Conservation (phyloP, 2,888 invertebrate species). For the Oligia latruncula region DNA sequence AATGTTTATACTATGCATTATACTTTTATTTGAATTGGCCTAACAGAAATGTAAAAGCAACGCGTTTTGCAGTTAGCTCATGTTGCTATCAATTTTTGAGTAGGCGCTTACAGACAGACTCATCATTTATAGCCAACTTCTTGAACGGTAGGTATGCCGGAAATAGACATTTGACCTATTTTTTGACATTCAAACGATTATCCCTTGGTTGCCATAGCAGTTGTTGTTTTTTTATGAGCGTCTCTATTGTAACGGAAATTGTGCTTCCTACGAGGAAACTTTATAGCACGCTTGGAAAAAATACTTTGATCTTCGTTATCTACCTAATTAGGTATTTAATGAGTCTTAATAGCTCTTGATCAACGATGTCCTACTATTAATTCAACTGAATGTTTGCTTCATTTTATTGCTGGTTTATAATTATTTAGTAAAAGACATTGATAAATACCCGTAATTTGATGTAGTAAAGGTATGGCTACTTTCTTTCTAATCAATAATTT, state of each 20-base stretch:
- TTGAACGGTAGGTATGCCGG: constrained; percentile 26
- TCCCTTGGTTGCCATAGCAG: constrained; percentile 20
- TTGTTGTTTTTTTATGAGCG: constrained; percentile 32
- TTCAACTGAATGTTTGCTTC: constrained; percentile 1
- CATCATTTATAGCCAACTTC: constrained; percentile 22
- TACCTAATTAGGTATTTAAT: constrained; percentile 36
- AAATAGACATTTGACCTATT: constrained; percentile 60
- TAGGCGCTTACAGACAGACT: constrained; percentile 41
- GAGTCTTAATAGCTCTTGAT: constrained; percentile 8
- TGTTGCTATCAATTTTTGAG: constrained; percentile 17
- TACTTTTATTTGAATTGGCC: constrained; percentile 6
- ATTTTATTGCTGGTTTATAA: not conserved
- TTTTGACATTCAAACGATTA: constrained; percentile 49
- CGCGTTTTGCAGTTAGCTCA: not conserved
- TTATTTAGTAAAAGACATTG: not conserved
- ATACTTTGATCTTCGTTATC: constrained; percentile 56
- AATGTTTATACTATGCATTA: not conserved
- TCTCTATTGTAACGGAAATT: constrained; percentile 55
- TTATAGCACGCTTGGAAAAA: constrained; percentile 54
- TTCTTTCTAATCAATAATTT: not conserved
- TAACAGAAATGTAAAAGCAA: constrained; percentile 42
- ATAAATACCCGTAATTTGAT: not conserved
- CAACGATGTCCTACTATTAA: not conserved
- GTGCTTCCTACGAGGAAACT: constrained; percentile 45
- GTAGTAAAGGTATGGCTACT: not conserved